Base-by-base conservation (phyloP, 64 coral and sea anemone genomes). In the Stichodactyla helianthus region DNA sequence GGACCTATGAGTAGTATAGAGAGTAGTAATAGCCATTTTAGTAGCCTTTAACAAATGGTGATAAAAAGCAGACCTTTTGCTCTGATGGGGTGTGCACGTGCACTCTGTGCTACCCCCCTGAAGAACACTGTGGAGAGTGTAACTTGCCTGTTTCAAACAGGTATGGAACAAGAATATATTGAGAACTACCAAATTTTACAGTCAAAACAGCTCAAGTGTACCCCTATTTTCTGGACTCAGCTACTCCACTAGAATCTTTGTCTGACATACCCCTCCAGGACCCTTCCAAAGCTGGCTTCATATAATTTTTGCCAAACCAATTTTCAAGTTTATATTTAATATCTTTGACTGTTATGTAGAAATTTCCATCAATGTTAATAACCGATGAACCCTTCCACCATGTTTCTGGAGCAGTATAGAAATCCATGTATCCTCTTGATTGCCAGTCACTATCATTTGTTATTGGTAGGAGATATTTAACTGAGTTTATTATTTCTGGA, bases 391-490 rank as follows among this genome's bases (percentile, higher is more conserved):
- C 85, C 26, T 92, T 89, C 85, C 87, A 83, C 87, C 87, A 89
- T 13, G 82, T 83, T 10, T 83, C 84, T 54, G 77, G 84, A 2
- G 83, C 74, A 44, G 77, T 55, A 54, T 95, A 92, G n/a, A 95
- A 89, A 50, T 95, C 94, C 10, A 93, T 64, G 81, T 92, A 95
- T 15, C 94, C 87, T 50, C 83, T 86, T 71, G 87, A 53, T 65
- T 78, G 65, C 94, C 94, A 95, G 13, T 63, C 50, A 22, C 26
- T 71, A 12, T 9, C 4, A 35, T 31, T 31, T 31, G 52, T 70
- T 4, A 89, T 68, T 9, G 74, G 90, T 52, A 88, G 50, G 79
- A 79, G 77, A n/a, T n/a, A 70, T 53, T 77, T 59, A 19, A 95
- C 79, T 86, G 62, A 57, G 71, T 54, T 58, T 55, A 59, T 50